Conservation (phyloP, 2,888 invertebrate genomes). For the Eupithecia abbreviata region DNA sequence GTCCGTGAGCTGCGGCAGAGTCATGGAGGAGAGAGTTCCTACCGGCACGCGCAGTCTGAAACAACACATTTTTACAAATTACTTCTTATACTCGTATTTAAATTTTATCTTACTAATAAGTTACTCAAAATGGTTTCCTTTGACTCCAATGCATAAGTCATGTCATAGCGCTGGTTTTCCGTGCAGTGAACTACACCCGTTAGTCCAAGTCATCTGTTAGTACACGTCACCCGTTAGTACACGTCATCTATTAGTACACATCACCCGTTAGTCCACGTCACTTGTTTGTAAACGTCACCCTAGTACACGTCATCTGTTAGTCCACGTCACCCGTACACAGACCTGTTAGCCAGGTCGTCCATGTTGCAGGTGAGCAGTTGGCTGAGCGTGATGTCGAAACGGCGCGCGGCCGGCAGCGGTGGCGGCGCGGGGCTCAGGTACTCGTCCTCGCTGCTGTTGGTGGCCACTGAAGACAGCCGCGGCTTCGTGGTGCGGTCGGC, state of each 20-base stretch:
- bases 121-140: too few species aligned
- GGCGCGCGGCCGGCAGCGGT: slow-evolving; percentile 77
- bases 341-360: slow-evolving; percentile 89
- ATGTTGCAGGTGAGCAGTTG: slow-evolving; percentile 92
- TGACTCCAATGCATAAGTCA: too few species aligned
- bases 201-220: too few species aligned
- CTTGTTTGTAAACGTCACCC: not conserved
- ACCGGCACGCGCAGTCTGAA: slow-evolving; percentile 87
- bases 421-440: slow-evolving; percentile 87
- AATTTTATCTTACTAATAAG: too few species aligned
- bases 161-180: too few species aligned
- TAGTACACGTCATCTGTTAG: not conserved
- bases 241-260: too few species aligned
- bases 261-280: too few species aligned
- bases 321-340: not conserved
- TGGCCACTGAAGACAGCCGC: slow-evolving; percentile 71
- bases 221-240: too few species aligned
- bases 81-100: too few species aligned
- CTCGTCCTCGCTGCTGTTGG: slow-evolving; percentile 86
- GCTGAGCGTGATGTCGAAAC: slow-evolving; percentile 91
- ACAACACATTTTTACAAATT: too few species aligned
- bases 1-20: slow-evolving; percentile 92
- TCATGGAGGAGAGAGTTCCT: slow-evolving; percentile 91
- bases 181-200: too few species aligned
- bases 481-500: slow-evolving; percentile 78